A percentile compares a stretch with the other conserved stretches of the same genome.
Conservation (phyloP, 2,113 vertebrate species). For the Neolamprologus longior region DNA sequence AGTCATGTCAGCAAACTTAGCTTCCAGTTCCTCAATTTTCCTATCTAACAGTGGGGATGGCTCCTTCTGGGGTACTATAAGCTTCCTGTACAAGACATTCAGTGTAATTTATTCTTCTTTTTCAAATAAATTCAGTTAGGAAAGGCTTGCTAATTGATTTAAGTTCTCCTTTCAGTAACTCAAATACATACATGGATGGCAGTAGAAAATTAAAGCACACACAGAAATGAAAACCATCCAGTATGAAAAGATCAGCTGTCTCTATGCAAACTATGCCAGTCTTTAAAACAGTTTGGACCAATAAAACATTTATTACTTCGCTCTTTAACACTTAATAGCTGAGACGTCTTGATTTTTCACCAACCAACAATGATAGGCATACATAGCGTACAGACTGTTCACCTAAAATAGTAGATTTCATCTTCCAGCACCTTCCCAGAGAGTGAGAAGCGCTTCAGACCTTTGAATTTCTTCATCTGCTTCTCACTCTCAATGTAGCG, state of each 20-base stretch:
- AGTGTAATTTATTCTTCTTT: background rate
- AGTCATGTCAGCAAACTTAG: slow-evolving; percentile 95
- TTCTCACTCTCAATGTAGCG: slow-evolving; percentile 98
- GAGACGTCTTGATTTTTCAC: background rate
- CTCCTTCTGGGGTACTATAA: slow-evolving; percentile 95
- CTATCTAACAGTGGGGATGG: slow-evolving; percentile 93
- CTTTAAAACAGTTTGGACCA: background rate
- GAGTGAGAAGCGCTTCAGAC: slow-evolving; percentile 93
- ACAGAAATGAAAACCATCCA: background rate
- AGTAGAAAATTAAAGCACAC: background rate
- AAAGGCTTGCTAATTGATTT: background rate
- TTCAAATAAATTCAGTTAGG: background rate
- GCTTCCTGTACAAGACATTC: slow-evolving; percentile 75
- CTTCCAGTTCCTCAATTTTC: slow-evolving; percentile 96
- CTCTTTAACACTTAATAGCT: background rate
- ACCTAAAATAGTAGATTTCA: slow-evolving; percentile 98
- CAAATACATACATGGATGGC: background rate
- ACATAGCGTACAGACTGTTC: background rate
- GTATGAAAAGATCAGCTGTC: background rate
- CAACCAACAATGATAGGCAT: background rate
- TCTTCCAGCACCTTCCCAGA: slow-evolving; percentile 98
- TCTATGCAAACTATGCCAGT: background rate
- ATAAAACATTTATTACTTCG: background rate
- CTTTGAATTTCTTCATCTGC: slow-evolving; percentile 99
- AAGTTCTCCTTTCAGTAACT: background rate